phyloP scores from a whole-genome alignment of 2,113 vertebrate species.

The Fukomys damarensis region DNA sequence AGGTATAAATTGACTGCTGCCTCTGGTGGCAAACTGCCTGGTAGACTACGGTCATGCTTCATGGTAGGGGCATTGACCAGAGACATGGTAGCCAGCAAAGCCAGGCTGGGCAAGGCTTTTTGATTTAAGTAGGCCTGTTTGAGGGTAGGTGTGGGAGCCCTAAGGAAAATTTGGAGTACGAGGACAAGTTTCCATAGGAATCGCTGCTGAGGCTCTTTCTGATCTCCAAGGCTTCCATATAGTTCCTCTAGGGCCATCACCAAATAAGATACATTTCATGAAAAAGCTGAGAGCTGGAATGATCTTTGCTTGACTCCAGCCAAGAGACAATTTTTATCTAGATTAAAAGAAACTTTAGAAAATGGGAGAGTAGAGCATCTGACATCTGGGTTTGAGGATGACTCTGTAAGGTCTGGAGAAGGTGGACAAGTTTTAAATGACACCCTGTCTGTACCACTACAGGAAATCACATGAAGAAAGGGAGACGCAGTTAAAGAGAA shows the following conservation, averaged over 20 bases:
- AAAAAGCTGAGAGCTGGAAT: not conserved
- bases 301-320: not conserved
- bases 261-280: not conserved
- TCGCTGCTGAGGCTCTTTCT: not conserved
- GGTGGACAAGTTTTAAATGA: not conserved
- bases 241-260: not conserved
- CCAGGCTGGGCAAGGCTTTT: not conserved
- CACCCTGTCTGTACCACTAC: not conserved
- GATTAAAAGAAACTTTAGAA: not conserved
- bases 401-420: not conserved
- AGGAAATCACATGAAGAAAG: not conserved
- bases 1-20: not conserved
- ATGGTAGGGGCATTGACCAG: accelerated
- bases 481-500: not conserved
- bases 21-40: not conserved
- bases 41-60: not conserved
- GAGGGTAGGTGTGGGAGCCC: not conserved
- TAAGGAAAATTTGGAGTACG: not conserved
- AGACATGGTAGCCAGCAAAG: not conserved
- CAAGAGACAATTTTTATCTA: not conserved
- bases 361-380: not conserved
- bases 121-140: not conserved
- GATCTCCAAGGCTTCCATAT: not conserved
- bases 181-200: not conserved
- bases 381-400: not conserved